Percentiles rank a stretch among this genome's conserved stretches.
Conservation (phyloP, 2,113 vertebrate genomes). For the Pycnonotus jocosus region DNA sequence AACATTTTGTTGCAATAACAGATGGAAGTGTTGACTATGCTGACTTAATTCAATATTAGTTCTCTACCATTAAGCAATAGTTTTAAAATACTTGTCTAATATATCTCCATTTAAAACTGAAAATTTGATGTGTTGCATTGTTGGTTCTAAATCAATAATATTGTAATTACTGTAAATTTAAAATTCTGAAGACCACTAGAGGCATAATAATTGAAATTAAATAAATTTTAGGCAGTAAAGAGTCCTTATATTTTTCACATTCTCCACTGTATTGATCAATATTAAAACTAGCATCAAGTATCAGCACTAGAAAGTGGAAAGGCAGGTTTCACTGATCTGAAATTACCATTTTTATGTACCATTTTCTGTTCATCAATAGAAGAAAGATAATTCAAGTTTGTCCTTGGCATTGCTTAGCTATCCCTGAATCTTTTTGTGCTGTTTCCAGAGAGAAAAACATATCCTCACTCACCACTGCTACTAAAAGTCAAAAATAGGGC, state of each 20-base stretch:
- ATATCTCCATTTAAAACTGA: neutral
- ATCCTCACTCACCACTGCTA: neutral
- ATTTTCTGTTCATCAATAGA: neutral
- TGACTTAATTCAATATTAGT: neutral
- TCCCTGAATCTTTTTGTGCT: neutral
- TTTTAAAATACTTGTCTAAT: neutral
- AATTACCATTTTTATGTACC: neutral
- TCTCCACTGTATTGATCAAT: neutral
- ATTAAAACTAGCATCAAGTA: neutral
- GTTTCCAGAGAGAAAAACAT: neutral
- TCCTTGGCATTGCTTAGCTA: neutral
- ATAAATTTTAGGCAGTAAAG: neutral
- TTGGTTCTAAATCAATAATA: neutral
- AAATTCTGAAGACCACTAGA: neutral
- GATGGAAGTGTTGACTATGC: neutral
- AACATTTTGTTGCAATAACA: neutral
- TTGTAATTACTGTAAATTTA: neutral
- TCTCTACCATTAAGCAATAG: neutral
- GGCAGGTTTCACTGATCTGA: neutral
- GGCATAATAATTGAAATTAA: neutral
- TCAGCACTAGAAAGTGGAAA: neutral
- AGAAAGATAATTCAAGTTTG: neutral
- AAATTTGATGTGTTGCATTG: neutral
- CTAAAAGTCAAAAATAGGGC: neutral
- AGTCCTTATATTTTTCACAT: neutral